A percentile compares a stretch with the other conserved stretches of the same genome.
phyloP scores from a whole-genome alignment of 2,888 invertebrate genomes.

The Cinara cedri region DNA sequence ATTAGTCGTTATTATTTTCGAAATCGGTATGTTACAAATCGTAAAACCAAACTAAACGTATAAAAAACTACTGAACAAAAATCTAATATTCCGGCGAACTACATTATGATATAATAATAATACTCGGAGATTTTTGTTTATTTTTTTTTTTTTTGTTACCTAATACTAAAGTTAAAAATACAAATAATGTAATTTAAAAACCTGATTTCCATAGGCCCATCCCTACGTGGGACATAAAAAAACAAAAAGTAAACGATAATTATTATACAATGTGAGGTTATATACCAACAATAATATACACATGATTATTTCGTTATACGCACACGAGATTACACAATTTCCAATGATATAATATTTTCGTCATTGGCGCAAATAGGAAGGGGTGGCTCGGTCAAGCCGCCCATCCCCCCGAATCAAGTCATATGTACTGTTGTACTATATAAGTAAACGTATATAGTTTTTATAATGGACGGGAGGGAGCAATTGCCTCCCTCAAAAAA shows the following conservation, averaged over 20 bases:
- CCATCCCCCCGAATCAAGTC: too few species aligned
- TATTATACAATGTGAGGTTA: not conserved
- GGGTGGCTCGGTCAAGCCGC: too few species aligned
- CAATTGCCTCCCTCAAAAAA: too few species aligned
- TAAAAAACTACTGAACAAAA: too few species aligned
- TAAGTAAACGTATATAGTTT: too few species aligned
- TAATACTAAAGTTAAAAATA: not conserved
- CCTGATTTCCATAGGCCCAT: slow-evolving; percentile 57
- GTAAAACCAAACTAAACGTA: too few species aligned
- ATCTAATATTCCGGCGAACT: not conserved
- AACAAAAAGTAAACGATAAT: slow-evolving; percentile 35
- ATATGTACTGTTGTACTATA: too few species aligned
- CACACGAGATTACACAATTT: not conserved
- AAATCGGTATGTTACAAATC: too few species aligned
- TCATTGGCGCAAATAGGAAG: too few species aligned
- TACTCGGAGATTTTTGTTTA: too few species aligned
- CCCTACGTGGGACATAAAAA: slow-evolving; percentile 55
- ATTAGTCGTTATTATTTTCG: not conserved
- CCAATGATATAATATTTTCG: too few species aligned
- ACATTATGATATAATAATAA: not conserved
- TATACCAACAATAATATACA: slow-evolving; percentile 14
- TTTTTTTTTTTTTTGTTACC: not conserved
- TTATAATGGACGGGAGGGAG: too few species aligned
- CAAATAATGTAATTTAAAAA: slow-evolving; percentile 29
- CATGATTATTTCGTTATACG: not conserved